Evolutionary conservation across 2,888 invertebrate genomes (phyloP).

Genomic region (Erebia epiphron): DNA sequence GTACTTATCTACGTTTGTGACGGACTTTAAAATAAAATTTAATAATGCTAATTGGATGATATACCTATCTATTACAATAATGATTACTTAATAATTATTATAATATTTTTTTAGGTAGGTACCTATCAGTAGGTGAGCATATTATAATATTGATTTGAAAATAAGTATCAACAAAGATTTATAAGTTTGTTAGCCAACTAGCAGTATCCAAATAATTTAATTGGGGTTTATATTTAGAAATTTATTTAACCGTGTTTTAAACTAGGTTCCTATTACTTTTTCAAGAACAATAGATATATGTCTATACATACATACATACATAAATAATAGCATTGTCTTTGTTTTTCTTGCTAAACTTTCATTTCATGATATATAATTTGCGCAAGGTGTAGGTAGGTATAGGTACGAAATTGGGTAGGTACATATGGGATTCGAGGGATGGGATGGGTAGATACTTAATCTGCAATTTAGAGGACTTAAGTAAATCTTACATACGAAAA

Average conservation of each 20-base stretch:
- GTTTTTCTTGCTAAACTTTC: no score
- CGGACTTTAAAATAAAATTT: background rate
- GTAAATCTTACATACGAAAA: no score
- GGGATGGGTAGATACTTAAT: no score
- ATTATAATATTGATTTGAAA: background rate
- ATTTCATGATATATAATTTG: no score
- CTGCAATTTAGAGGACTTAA: no score
- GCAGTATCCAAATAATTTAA: constrained; percentile 1
- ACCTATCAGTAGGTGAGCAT: background rate
- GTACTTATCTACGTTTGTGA: no score
- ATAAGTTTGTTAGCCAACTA: background rate
- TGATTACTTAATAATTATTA: no score
- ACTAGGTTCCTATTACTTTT: background rate
- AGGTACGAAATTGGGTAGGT: no score
- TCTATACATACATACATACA: no score
- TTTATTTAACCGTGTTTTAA: background rate
- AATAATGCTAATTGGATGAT: constrained; percentile 1
- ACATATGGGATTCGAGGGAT: no score
- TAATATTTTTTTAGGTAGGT: background rate
- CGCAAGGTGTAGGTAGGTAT: no score
- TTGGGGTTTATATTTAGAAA: background rate
- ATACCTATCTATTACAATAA: background rate
- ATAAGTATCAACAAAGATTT: background rate
- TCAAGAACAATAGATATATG: background rate
- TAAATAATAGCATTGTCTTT: no score